These are phyloP conservation scores for Zaprionus lineosus DNA, from an alignment of 2,888 invertebrate genomes.

Conservation along the genomic window DNA sequence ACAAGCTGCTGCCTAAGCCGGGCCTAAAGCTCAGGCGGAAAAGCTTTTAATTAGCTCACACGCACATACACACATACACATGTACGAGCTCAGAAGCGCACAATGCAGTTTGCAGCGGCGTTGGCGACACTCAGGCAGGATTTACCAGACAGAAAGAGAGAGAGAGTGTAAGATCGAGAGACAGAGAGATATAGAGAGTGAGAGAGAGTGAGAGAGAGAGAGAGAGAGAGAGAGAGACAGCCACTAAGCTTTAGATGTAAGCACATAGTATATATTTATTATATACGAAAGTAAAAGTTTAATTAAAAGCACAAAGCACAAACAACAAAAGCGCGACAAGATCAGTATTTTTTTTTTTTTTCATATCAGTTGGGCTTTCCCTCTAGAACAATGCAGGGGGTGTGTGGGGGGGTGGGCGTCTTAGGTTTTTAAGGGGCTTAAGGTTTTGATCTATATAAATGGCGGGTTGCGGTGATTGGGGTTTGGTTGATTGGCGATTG, in stretches of 20 bases:
- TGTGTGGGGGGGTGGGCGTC: too few species aligned
- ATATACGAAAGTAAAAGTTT: conserved; percentile 33
- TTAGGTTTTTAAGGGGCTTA: too few species aligned
- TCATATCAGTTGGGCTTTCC: conserved; percentile 1
- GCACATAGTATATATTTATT: conserved; percentile 49
- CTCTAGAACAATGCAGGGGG: conserved; percentile 12
- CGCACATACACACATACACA: too few species aligned
- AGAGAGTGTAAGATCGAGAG: not conserved
- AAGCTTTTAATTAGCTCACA: conserved; percentile 20
- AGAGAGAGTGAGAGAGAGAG: conserved; percentile 1
- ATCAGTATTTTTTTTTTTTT: conserved; percentile 39
- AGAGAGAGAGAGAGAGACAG: conserved; percentile 18
- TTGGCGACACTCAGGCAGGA: not conserved
- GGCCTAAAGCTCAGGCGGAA: conserved; percentile 15
- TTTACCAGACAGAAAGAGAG: not conserved
- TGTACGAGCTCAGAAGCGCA: conserved; percentile 38
- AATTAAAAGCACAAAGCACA: conserved; percentile 65
- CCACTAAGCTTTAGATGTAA: conserved; percentile 50
- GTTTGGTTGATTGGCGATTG: conserved; percentile 2
- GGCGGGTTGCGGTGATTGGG: not conserved
- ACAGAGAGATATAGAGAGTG: not conserved
- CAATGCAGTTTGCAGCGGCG: conserved; percentile 13
- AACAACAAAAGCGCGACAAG: conserved; percentile 72
- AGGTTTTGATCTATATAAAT: not conserved
- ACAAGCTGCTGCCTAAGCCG: conserved; percentile 29